These are phyloP conservation scores for Globodera rostochiensis DNA, from an alignment of 1,140 invertebrate species.

Conservation along the genomic window DNA sequence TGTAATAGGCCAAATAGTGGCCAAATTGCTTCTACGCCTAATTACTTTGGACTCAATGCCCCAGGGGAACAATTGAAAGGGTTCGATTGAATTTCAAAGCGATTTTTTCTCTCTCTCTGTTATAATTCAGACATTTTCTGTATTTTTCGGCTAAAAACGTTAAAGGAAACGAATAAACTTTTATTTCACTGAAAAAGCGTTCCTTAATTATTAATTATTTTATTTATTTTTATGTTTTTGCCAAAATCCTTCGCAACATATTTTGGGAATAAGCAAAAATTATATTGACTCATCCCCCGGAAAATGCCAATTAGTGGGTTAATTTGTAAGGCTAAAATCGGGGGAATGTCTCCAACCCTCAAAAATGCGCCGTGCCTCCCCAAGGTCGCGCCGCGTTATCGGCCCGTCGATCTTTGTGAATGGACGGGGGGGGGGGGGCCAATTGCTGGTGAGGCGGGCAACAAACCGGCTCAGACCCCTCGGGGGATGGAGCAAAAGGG, in stretches of 20 bases:
- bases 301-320: too few relatives aligned
- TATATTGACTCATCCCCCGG: too few relatives aligned
- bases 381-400: not conserved
- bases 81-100: too few relatives aligned
- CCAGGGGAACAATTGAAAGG: not conserved
- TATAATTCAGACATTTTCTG: not conserved
- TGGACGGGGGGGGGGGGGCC: too few relatives aligned
- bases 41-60: not conserved
- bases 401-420: not conserved
- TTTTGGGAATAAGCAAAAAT: too few relatives aligned
- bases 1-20: not conserved
- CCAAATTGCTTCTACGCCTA: not conserved
- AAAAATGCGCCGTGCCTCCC: not conserved
- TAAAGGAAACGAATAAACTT: too few relatives aligned
- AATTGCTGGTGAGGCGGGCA: not conserved
- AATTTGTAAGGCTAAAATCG: too few relatives aligned
- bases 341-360: not conserved
- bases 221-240: too few relatives aligned
- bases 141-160: not conserved
- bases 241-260: too few relatives aligned
- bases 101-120: constrained; percentile 1
- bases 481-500: not conserved
- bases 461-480: not conserved
- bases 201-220: too few relatives aligned
- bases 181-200: too few relatives aligned